phyloP scores from a whole-genome alignment of 2,888 invertebrate genomes.

The Oxycera nigricornis region DNA sequence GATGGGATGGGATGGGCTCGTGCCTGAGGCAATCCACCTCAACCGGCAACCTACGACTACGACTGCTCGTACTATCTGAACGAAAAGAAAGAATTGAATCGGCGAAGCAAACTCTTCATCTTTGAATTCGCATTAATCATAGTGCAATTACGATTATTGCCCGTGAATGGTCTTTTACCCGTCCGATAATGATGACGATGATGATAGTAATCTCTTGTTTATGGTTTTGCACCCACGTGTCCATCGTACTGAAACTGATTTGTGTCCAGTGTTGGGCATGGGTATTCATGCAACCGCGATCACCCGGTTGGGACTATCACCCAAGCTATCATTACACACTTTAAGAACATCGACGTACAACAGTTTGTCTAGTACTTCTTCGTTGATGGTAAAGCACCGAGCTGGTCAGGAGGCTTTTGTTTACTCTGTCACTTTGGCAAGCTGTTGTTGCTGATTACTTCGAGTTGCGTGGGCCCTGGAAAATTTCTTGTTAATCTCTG shows the following conservation, averaged over 20 bases:
- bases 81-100: conserved; percentile 19
- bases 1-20: conserved; percentile 25
- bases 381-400: background rate
- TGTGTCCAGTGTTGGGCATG: conserved; percentile 40
- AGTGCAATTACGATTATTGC: conserved; percentile 46
- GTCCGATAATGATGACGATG: conserved; percentile 41
- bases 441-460: conserved; percentile 15
- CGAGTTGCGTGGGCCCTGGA: conserved; percentile 14
- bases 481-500: conserved; percentile 4
- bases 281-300: background rate
- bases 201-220: conserved; percentile 46
- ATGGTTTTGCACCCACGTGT: conserved; percentile 46
- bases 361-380: background rate
- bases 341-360: background rate
- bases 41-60: background rate
- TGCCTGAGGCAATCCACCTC: background rate
- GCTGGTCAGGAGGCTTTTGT: background rate
- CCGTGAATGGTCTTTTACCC: conserved; percentile 42
- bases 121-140: conserved; percentile 48
- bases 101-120: conserved; percentile 6
- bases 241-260: conserved; percentile 47
- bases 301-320: background rate
- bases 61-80: background rate
- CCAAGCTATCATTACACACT: conserved; percentile 12
- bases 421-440: background rate